Evolutionary conservation across 2,888 invertebrate species (phyloP), one percentile per base, ranked within the genome.

Genomic region (Trypoxylon attenuatum): DNA sequence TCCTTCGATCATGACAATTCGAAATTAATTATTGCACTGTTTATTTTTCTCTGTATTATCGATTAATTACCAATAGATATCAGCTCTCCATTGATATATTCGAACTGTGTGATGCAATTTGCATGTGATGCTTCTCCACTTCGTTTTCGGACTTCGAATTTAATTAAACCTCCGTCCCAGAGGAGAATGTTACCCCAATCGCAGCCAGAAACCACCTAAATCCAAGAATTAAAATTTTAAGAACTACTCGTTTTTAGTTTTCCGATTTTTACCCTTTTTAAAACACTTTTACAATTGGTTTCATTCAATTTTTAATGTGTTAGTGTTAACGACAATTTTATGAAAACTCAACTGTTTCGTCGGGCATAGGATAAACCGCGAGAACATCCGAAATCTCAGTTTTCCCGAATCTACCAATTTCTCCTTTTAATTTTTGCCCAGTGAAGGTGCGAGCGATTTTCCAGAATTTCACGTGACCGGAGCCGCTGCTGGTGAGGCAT

Each of bases 401-500:
- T 87, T 95, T 95, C 1, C 96, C 97, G 85, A 97, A 97, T 81
- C 95, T 90, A 0, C 97, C 97, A n/a, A 95, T 86, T 79, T 94
- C 92, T 1, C 96, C 96, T 87, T 96, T 93, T 5, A 97, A 88
- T 87, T 97, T 97, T 0, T 97, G 87, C 0, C 97, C 97, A 0
- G 97, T 97, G 82, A 97, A 97, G 0, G 97, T 97, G 69, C 90
- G 86, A 0, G 94, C 93, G 94, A 97, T 96, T 89, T 95, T 96
- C 97, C 97, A 97, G 87, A 96, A 96, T 86, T 96, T 96, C 22
- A 94, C 92, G 79, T 96, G 95, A 15, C 92, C 92, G 1, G 92
- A 86, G 6, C 93, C 93, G 77, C 93, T 91, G 2, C 96, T 92
- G 2, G 93, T 93, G 29, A 97, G 88, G 73, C 94, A 92, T 5